Evolutionary conservation across 2,797 vertebrate species (phyloP), one percentile per base, ranked within the genome.

Genomic region (Erithacus rubecula): DNA sequence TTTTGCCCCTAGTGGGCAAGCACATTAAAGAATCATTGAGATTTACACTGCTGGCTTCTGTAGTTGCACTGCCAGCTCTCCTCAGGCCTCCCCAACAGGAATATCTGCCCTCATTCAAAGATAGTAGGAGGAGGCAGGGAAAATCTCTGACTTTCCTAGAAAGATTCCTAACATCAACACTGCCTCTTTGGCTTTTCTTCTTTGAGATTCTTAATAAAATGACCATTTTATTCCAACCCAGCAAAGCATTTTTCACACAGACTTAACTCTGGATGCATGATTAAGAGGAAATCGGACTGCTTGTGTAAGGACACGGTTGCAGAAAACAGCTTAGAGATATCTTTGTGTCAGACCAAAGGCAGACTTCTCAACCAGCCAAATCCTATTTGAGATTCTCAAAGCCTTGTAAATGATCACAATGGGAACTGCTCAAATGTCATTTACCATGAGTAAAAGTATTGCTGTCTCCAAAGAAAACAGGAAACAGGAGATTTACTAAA

Each of bases 351-450:
- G 86, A 82, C 46, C 78, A 78, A 70, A 85, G 34, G 15, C 71
- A 92, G 20, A 32, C 30, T 85, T 82, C 68, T 80, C 6, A 13
- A 68, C 77, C 75, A 80, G 29, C 6, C 49, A 77, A 90, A 93
- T 92, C 84, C 36, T 81, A 17, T 94, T 55, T 68, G 60, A 74
- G 79, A 87, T 71, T 83, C 43, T 87, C 36, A 85, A 64, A 86
- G 64, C 53, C 65, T 68, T 78, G 49, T 44, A 29, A 68, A 41
- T 2, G 2, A 46, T 46, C 60, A 80, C 52, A 89, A 53, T 7
- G 77, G 58, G 46, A 83, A 69, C 17, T 23, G 17, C 26, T 85
- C 43, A 83, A 62, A 75, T 77, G 62, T n/a, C 68, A 64, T 89
- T 83, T 80, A 19, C 24, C 0, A 0, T 55, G 37, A 29, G 20